Percentiles rank a stretch among this genome's conserved stretches.
Conservation (phyloP, 2,113 vertebrate genomes). For the Chinchilla lanigera region DNA sequence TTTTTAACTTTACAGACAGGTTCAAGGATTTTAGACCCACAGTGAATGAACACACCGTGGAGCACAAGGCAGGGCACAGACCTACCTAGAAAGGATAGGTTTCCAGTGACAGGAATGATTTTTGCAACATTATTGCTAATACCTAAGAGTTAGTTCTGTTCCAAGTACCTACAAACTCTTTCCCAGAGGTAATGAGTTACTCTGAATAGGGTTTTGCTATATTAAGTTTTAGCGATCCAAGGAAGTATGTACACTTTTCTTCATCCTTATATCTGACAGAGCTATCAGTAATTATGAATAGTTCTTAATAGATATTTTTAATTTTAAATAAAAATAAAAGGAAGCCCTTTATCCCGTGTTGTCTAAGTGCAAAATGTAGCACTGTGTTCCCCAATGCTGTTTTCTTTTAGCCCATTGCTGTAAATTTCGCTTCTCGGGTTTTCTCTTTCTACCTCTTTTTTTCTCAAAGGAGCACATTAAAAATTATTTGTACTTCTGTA, state of each 20-base stretch:
- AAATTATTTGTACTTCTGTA: slow-evolving; percentile 67
- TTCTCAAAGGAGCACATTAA: slow-evolving; percentile 61
- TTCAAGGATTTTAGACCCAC: not conserved
- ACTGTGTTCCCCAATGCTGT: not conserved
- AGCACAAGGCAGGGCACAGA: not conserved
- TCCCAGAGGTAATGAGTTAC: not conserved
- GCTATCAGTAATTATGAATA: not conserved
- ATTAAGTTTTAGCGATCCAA: not conserved
- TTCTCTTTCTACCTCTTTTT: not conserved
- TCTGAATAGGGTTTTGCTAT: not conserved
- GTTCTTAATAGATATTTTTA: not conserved
- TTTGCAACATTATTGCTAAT: not conserved
- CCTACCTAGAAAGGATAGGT: not conserved
- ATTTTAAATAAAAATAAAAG: slow-evolving; percentile 11
- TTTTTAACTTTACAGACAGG: not conserved
- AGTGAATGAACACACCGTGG: not conserved
- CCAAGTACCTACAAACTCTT: not conserved
- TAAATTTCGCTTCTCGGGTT: slow-evolving; percentile 33
- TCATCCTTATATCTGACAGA: not conserved
- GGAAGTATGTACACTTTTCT: not conserved
- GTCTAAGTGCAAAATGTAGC: not conserved
- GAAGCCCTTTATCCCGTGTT: not conserved
- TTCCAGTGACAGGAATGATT: not conserved
- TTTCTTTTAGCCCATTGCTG: not conserved
- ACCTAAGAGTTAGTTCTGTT: not conserved